phyloP scores from a whole-genome alignment of 2,888 invertebrate genomes.

The Gibbula magus region DNA sequence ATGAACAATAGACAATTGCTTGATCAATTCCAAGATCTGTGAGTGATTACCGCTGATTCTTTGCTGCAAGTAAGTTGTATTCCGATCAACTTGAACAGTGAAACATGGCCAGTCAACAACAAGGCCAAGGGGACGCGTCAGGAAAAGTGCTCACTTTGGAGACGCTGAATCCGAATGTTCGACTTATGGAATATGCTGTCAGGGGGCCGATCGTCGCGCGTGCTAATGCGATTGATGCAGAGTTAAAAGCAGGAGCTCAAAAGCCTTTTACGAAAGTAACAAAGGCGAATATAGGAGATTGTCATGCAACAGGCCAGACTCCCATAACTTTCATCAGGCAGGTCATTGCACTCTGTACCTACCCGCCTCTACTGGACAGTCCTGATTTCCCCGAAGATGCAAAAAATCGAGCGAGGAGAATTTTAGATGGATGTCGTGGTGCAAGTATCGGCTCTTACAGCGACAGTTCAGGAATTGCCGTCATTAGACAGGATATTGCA shows the following conservation, averaged over 20 bases:
- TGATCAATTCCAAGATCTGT: too few species aligned
- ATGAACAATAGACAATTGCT: background rate
- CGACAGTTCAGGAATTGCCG: slow-evolving; percentile 91
- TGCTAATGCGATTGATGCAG: slow-evolving; percentile 94
- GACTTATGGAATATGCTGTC: slow-evolving; percentile 97
- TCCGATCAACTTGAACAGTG: too few species aligned
- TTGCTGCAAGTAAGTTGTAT: too few species aligned
- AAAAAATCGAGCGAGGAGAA: slow-evolving; percentile 81
- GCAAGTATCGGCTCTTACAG: slow-evolving; percentile 80
- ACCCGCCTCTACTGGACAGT: slow-evolving; percentile 82
- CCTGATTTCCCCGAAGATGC: slow-evolving; percentile 87
- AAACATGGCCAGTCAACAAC: too few species aligned
- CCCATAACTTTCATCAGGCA: slow-evolving; percentile 98
- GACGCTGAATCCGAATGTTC: slow-evolving; percentile 91
- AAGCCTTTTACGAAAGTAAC: slow-evolving; percentile 94
- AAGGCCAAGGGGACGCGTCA: too few species aligned
- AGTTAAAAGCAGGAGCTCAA: slow-evolving; percentile 76
- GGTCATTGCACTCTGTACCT: slow-evolving; percentile 86
- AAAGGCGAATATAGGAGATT: slow-evolving; percentile 98
- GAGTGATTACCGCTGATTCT: too few species aligned
- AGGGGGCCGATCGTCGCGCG: slow-evolving; percentile 95
- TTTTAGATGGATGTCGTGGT: slow-evolving; percentile 85
- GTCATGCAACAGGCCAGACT: slow-evolving; percentile 96
- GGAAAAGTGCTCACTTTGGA: slow-evolving; percentile 78
- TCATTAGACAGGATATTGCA: slow-evolving; percentile 90